Evolutionary conservation across 2,888 invertebrate species (phyloP).

Genomic region (Theretra japonica): DNA sequence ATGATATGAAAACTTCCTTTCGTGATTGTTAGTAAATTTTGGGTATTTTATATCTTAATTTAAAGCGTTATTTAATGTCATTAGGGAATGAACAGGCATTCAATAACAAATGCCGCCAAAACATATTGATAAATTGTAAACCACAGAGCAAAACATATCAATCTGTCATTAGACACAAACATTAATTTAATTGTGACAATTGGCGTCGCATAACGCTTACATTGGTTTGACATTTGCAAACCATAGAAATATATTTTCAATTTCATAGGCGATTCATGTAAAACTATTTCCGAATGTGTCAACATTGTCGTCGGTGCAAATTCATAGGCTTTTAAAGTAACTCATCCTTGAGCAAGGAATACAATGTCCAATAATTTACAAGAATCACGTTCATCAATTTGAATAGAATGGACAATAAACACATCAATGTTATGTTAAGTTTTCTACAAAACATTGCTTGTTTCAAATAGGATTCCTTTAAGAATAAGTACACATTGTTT

Average conservation of each 20-base stretch:
- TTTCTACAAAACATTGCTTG: not conserved
- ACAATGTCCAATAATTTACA: not conserved
- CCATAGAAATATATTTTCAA: too few relatives aligned
- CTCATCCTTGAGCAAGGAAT: not conserved
- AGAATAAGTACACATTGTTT: not conserved
- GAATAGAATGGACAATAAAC: constrained; percentile 18
- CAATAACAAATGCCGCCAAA: too few relatives aligned
- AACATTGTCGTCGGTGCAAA: not conserved
- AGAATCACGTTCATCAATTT: constrained; percentile 13
- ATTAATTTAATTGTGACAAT: not conserved
- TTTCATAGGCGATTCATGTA: not conserved
- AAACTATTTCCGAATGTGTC: not conserved
- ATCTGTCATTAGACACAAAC: not conserved
- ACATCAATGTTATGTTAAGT: not conserved
- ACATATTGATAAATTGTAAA: too few relatives aligned
- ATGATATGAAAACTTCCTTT: not conserved
- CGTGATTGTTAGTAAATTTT: too few relatives aligned
- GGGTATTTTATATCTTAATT: too few relatives aligned
- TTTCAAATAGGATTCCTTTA: not conserved
- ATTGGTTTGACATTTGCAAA: too few relatives aligned
- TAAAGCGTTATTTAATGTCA: too few relatives aligned
- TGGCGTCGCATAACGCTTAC: too few relatives aligned
- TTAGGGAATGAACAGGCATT: too few relatives aligned
- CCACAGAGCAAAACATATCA: not conserved
- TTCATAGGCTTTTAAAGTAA: constrained; percentile 8